These are phyloP conservation scores for Operophtera brumata DNA, from an alignment of 2,888 invertebrate genomes.

Conservation along the genomic window DNA sequence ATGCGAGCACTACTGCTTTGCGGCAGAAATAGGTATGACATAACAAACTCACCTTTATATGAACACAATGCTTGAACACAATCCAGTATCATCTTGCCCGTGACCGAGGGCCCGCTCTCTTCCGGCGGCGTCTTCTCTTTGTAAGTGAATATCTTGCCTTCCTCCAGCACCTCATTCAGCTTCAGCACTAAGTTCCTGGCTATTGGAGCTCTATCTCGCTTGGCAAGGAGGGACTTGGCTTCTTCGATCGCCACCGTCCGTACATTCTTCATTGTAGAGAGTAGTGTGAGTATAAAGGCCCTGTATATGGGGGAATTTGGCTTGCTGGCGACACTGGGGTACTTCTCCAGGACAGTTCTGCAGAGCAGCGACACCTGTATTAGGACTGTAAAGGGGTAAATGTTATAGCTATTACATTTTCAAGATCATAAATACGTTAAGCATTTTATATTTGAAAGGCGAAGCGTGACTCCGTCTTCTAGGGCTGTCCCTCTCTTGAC, in stretches of 20 bases:
- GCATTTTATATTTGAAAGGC: no score
- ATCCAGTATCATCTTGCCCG: constrained; percentile 79
- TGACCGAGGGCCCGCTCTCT: constrained; percentile 67
- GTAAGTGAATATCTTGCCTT: constrained; percentile 72
- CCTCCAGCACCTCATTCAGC: constrained; percentile 83
- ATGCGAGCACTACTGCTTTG: no score
- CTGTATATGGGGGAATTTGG: constrained; percentile 84
- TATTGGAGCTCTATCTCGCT: constrained; percentile 81
- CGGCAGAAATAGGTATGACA: no score
- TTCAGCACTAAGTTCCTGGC: constrained; percentile 84
- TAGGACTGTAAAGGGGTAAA: constrained; percentile 77
- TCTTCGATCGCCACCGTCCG: constrained; percentile 82
- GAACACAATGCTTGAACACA: constrained; percentile 78
- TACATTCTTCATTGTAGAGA: constrained; percentile 82
- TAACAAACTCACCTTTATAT: constrained; percentile 57
- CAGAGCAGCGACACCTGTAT: constrained; percentile 87
- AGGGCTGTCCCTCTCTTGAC: no score
- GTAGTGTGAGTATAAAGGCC: constrained; percentile 85
- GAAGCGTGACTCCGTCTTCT: no score
- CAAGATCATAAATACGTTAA: constrained; percentile 20
- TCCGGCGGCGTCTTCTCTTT: constrained; percentile 66
- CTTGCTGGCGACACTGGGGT: constrained; percentile 84
- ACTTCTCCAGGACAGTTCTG: constrained; percentile 85
- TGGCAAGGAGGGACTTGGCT: constrained; percentile 82
- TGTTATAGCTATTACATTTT: constrained; percentile 55